These are phyloP conservation scores for Eutrigla gurnardus DNA, from an alignment of 2,797 vertebrate species.

Conservation along the genomic window DNA sequence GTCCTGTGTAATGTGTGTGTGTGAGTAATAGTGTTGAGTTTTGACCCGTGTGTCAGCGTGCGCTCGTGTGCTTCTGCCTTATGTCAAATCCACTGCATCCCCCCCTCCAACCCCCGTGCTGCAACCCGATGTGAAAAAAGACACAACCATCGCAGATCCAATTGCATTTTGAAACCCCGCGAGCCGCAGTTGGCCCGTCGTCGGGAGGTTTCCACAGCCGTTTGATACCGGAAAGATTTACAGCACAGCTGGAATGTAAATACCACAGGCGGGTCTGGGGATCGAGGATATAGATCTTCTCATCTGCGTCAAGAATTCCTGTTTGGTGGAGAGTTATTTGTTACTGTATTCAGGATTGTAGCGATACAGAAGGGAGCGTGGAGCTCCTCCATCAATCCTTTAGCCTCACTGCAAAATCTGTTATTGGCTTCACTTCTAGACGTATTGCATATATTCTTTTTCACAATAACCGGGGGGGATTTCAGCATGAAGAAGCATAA, in stretches of 20 bases:
- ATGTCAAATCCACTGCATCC: slow-evolving; percentile 40
- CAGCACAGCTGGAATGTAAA: slow-evolving; percentile 57
- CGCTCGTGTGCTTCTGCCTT: slow-evolving; percentile 52
- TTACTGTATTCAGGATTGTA: neutral
- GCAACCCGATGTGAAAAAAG: slow-evolving; percentile 29
- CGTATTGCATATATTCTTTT: neutral
- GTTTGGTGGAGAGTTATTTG: slow-evolving; percentile 18
- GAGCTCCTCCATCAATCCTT: neutral
- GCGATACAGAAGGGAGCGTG: neutral
- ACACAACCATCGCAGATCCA: slow-evolving; percentile 29
- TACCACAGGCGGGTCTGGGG: slow-evolving; percentile 7
- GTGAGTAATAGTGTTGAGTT: slow-evolving; percentile 52
- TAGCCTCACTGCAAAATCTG: neutral
- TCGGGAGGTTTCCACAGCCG: slow-evolving; percentile 7
- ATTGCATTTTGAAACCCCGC: slow-evolving; percentile 50
- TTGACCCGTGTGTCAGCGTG: slow-evolving; percentile 42
- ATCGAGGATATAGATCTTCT: slow-evolving; percentile 28
- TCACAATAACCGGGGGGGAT: neutral
- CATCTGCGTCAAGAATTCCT: slow-evolving; percentile 34
- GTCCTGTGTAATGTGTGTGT: slow-evolving; percentile 54
- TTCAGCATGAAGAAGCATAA: neutral
- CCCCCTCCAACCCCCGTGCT: neutral
- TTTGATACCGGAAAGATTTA: slow-evolving; percentile 58
- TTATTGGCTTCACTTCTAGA: neutral
- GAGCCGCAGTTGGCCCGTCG: slow-evolving; percentile 23